Evolutionary conservation across 2,797 vertebrate genomes (phyloP), one percentile per base, ranked within the genome.

Genomic region (Perodicticus potto): DNA sequence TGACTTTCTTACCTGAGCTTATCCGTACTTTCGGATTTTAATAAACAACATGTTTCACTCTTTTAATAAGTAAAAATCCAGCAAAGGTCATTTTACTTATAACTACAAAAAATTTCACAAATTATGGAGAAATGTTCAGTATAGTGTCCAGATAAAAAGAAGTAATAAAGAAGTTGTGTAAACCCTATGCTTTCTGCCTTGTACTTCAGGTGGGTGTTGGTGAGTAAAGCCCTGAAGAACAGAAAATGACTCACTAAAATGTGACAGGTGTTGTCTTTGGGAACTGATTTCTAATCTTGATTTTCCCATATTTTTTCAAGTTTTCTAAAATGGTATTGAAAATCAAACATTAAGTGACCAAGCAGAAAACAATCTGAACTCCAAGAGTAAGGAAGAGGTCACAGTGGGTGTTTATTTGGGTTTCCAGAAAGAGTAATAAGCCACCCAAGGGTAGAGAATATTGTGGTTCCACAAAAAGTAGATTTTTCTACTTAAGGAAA

Each of bases 1-100:
- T 25, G 20, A 14, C 22, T 34, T 93, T 94, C 65, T 91, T 82
- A 59, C 72, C 59, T 93, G n/a, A 94, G 37, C 7, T 86, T 92
- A 77, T 53, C 72, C 89, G 37, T 14, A 63, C 25, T 77, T 86
- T 83, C 74, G 32, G 32, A 80, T 69, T 93, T 86, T 94, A 80
- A 82, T 63, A 69, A 65, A 84, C 37, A 78, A 23, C 3, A 14
- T 67, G 34, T 29, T 90, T 78, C 78, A 80, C 59, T 69, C 55
- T 80, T 81, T 0, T 40, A 85, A 74, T 73, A 73, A 80, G 32
- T 69, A 72, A 86, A 87, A 90, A 45, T 4, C 16, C 23, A 57
- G 7, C 22, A 59, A 91, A 73, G 49, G 25, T 83, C 57, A 83
- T 77, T 81, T 93, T 91, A 49, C 55, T 61, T 59, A 7, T 29